Conservation (phyloP, 2,113 vertebrate genomes). For the Tupaia tana region DNA sequence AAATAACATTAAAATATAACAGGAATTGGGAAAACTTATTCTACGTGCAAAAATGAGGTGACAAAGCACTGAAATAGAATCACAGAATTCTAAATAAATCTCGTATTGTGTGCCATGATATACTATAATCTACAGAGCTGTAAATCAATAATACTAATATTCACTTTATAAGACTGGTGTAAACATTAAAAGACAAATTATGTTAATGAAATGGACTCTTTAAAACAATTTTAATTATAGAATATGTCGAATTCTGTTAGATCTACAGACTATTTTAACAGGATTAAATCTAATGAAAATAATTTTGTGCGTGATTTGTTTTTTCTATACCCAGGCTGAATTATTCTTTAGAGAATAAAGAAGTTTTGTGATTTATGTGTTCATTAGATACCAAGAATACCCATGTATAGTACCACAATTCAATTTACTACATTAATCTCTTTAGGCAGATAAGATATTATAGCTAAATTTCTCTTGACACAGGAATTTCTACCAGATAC, state of each 20-base stretch:
- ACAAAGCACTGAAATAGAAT: background rate
- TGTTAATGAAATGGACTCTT: background rate
- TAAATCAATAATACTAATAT: background rate
- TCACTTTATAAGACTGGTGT: background rate
- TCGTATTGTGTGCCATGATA: too few relatives aligned
- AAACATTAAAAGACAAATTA: background rate
- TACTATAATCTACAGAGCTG: rapidly evolving
- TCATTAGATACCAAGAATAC: background rate
- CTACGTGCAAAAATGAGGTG: background rate
- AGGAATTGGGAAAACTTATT: background rate
- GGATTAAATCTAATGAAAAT: background rate
- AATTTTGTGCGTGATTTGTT: background rate
- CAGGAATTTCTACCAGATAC: background rate
- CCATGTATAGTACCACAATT: background rate
- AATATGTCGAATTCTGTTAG: background rate
- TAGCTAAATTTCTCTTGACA: background rate
- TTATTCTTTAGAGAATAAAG: background rate
- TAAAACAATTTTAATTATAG: background rate
- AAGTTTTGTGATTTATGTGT: background rate
- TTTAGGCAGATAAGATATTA: background rate
- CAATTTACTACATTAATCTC: background rate
- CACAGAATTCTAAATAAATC: background rate
- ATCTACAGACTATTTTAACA: background rate
- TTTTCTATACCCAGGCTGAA: background rate
- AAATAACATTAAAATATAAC: background rate